phyloP scores from a whole-genome alignment of 2,797 vertebrate genomes.

The Lepidocolaptes lacrymiger region DNA sequence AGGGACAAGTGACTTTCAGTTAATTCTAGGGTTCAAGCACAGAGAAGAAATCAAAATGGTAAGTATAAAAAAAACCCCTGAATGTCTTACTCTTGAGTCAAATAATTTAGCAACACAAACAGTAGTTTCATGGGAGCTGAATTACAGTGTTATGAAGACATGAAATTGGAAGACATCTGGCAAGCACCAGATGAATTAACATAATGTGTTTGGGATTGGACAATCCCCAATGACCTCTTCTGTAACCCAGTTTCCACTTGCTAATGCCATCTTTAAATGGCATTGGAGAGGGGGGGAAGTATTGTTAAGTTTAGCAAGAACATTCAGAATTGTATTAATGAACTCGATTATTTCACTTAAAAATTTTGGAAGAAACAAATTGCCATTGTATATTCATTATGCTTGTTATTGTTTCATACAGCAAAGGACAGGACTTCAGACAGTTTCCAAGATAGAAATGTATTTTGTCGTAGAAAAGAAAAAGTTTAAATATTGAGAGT shows the following conservation, averaged over 20 bases:
- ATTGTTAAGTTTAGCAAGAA: not conserved
- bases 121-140: not conserved
- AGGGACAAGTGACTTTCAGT: not conserved
- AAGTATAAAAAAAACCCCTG: not conserved
- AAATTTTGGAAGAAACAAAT: not conserved
- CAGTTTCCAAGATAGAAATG: not conserved
- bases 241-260: slow-evolving; percentile 76
- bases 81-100: not conserved
- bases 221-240: slow-evolving; percentile 70
- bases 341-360: not conserved
- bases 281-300: accelerated
- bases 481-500: not conserved
- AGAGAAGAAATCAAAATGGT: not conserved
- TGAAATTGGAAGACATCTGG: not conserved
- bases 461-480: not conserved
- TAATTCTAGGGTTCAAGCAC: not conserved
- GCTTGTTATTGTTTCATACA: not conserved
- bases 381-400: not conserved
- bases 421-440: not conserved
- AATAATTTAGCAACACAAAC: not conserved
- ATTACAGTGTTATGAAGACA: not conserved
- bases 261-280: not conserved
- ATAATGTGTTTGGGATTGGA: slow-evolving; percentile 70
- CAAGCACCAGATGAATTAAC: not conserved
- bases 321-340: not conserved